Evolutionary conservation across 2,888 invertebrate species (phyloP).

Genomic region (Dysmachus trigonus): DNA sequence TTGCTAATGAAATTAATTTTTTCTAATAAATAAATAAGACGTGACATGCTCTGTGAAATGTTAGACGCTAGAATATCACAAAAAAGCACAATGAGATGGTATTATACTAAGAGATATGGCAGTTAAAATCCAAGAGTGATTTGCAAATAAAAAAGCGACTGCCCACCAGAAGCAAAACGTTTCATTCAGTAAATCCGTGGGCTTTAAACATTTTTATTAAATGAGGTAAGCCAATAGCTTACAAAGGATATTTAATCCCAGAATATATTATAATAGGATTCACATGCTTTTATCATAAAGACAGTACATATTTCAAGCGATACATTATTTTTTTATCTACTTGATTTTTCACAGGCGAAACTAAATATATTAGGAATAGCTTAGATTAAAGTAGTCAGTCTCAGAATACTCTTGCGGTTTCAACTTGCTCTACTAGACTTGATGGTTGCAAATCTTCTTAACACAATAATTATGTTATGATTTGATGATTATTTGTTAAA

Average conservation of each 20-base stretch:
- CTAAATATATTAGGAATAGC: too few species aligned
- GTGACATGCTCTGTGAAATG: conserved; percentile 5
- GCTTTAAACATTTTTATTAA: not conserved
- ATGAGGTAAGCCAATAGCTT: not conserved
- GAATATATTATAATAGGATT: not conserved
- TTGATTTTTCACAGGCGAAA: too few species aligned
- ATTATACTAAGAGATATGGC: not conserved
- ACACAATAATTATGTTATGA: too few species aligned
- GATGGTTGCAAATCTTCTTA: too few species aligned
- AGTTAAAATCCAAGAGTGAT: not conserved
- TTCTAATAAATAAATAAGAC: not conserved
- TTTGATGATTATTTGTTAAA: too few species aligned
- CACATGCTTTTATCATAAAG: too few species aligned
- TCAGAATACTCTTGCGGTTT: too few species aligned
- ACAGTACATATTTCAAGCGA: too few species aligned
- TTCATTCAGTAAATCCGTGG: not conserved
- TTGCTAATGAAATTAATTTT: conserved; percentile 60
- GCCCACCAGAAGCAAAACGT: not conserved
- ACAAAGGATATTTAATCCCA: not conserved
- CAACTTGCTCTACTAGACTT: too few species aligned
- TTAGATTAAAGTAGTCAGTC: too few species aligned
- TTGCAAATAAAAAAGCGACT: not conserved
- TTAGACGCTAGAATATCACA: not conserved
- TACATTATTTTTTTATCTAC: too few species aligned
- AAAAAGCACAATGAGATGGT: not conserved